phyloP scores from a whole-genome alignment of 1,140 invertebrate species.

The Batillaria attramentaria region DNA sequence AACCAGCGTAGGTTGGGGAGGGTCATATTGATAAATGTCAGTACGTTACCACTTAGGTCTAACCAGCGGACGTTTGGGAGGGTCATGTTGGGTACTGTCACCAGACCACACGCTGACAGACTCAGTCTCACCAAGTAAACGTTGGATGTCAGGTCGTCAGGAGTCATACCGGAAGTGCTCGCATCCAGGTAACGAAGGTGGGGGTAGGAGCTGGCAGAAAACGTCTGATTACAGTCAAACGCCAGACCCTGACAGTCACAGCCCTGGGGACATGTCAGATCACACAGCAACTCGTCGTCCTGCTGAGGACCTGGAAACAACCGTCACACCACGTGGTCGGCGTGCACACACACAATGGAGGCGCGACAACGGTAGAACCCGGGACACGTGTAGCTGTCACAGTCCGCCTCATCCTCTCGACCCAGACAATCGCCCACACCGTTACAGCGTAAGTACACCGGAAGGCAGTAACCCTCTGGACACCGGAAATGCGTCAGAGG shows the following conservation, averaged over 20 bases:
- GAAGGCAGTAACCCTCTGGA: background rate
- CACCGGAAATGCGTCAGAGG: slow-evolving; percentile 24
- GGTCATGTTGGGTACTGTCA: too few relatives aligned
- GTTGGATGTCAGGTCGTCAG: background rate
- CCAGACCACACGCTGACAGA: background rate
- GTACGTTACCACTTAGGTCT: too few relatives aligned
- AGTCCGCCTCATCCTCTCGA: slow-evolving; percentile 26
- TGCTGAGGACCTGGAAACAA: slow-evolving; percentile 29
- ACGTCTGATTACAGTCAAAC: background rate
- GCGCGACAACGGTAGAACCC: slow-evolving; percentile 23
- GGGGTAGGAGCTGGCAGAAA: background rate
- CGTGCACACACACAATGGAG: slow-evolving; percentile 16
- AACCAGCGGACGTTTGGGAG: too few relatives aligned
- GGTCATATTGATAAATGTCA: background rate
- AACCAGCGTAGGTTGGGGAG: too few relatives aligned
- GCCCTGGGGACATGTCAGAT: background rate
- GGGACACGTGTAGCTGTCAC: slow-evolving; percentile 3
- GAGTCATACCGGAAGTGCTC: background rate
- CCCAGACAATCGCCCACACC: slow-evolving; percentile 22
- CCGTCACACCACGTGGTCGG: slow-evolving; percentile 18
- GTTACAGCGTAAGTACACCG: too few relatives aligned
- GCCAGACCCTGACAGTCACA: slow-evolving; percentile 22
- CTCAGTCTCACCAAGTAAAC: slow-evolving; percentile 16
- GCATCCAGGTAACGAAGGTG: slow-evolving; percentile 12
- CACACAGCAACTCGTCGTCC: slow-evolving; percentile 30